Evolutionary conservation across 2,888 invertebrate genomes (phyloP), one percentile per base, ranked within the genome.

Genomic region (Hybos culiciformis): DNA sequence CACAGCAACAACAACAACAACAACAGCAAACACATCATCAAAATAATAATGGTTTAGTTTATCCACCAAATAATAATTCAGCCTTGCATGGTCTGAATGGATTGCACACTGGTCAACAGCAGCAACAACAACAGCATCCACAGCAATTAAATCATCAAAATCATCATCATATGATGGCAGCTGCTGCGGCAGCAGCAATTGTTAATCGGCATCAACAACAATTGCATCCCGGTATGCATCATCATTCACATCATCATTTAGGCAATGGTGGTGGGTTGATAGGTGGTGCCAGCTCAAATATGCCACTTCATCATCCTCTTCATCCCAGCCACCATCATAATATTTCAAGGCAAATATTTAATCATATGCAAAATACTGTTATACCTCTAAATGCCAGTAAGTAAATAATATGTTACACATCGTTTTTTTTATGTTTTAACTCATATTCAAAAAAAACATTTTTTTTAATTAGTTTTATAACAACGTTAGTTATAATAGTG

Each of bases 341-440:
- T 33, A 37, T 62, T 58, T 47, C 62, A 50, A 60, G 64, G 37
- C 64, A 64, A 56, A 57, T 64, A 52, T 65, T 64, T 55, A 61
- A 62, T 50, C 64, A 65, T 41, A 56, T 65, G 58, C 64, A 65
- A 52, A 60, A 59, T 49, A 62, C 60, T 37, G 56, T 66, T 41
- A 59, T 66, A 59, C 66, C 66, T 51, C 56, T 67, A 53, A 65
- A 65, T 56, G 61, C 66, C 51, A 67, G 66, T 67, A 66, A 67
- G 66, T 67, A 64, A n/a, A n/a, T n/a, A n/a, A n/a, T n/a, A n/a
- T n/a, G n/a, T n/a, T n/a, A n/a, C n/a, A n/a, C n/a, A n/a, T n/a
- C n/a, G n/a, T n/a, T n/a, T n/a, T n/a, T n/a, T n/a, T n/a, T n/a
- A n/a, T n/a, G n/a, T n/a, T n/a, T 26, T 12, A 26, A 12, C 12